Percentiles rank a stretch among this genome's conserved stretches.
Evolutionary conservation across 2,888 invertebrate species (phyloP).

Genomic region (Erannis defoliaria): DNA sequence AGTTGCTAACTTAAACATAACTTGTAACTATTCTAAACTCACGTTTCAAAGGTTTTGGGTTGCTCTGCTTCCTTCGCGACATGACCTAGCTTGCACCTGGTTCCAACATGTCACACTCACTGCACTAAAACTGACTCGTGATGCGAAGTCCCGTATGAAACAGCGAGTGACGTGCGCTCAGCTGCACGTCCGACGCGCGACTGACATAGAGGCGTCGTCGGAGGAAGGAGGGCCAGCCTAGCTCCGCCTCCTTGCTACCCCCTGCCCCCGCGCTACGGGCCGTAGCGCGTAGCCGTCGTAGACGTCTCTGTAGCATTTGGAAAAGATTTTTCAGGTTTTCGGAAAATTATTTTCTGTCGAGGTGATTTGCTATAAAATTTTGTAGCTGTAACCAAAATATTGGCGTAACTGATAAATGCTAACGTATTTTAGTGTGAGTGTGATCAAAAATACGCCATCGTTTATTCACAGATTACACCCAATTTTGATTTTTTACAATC

Average conservation of each 20-base stretch:
- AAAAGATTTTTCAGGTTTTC: constrained; percentile 30
- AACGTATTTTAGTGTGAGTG: background rate
- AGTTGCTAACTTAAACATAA: constrained; percentile 7
- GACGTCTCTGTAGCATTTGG: constrained; percentile 42
- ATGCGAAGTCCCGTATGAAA: constrained; percentile 21
- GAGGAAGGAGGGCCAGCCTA: constrained; percentile 53
- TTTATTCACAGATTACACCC: too few relatives aligned
- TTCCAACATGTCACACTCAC: constrained; percentile 74
- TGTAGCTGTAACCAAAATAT: background rate
- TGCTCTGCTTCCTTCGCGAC: constrained; percentile 98
- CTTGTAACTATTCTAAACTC: constrained; percentile 76
- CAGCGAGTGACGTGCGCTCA: constrained; percentile 51
- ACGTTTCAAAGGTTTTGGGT: constrained; percentile 98
- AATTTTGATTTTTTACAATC: too few relatives aligned
- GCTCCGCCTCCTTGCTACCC: constrained; percentile 63
- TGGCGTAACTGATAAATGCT: background rate
- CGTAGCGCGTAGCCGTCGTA: constrained; percentile 51
- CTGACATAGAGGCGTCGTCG: constrained; percentile 58
- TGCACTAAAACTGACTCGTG: constrained; percentile 38
- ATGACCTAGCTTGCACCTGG: constrained; percentile 85
- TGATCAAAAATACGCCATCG: too few relatives aligned
- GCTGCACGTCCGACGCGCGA: constrained; percentile 62
- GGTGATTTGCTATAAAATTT: background rate
- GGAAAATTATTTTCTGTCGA: background rate
- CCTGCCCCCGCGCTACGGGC: constrained; percentile 42